Percentiles rank a stretch among this genome's conserved stretches.
These are phyloP conservation scores for Channa striata DNA, from an alignment of 2,797 vertebrate genomes.

Conservation along the genomic window DNA sequence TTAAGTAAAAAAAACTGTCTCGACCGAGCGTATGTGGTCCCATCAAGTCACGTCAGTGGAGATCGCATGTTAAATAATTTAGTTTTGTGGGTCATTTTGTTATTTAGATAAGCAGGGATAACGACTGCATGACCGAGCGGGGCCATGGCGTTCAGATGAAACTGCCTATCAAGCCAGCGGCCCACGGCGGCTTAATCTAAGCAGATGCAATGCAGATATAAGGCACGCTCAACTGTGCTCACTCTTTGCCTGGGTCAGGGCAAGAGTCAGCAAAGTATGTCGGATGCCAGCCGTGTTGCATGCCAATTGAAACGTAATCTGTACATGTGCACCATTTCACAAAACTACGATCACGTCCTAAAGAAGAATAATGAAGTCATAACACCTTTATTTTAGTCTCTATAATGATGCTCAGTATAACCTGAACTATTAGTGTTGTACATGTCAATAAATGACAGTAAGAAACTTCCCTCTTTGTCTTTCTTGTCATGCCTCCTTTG, in stretches of 20 bases:
- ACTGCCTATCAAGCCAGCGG: background rate
- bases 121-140: background rate
- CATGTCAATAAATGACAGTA: background rate
- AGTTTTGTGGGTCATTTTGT: background rate
- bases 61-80: background rate
- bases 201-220: background rate
- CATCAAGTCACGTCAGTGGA: background rate
- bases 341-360: background rate
- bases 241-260: background rate
- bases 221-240: background rate
- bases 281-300: too few relatives aligned
- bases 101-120: background rate
- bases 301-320: too few relatives aligned
- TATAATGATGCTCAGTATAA: background rate
- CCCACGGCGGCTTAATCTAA: background rate
- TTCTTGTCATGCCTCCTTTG: conserved; percentile 24
- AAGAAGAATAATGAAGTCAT: background rate
- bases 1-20: background rate
- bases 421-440: background rate
- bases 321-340: background rate
- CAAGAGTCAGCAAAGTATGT: background rate
- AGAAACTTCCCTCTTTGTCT: background rate
- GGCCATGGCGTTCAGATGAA: background rate
- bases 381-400: background rate
- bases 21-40: background rate